A percentile compares a stretch with the other conserved stretches of the same genome.
Evolutionary conservation across 2,113 vertebrate species (phyloP).

Genomic region (Tautogolabrus adspersus): DNA sequence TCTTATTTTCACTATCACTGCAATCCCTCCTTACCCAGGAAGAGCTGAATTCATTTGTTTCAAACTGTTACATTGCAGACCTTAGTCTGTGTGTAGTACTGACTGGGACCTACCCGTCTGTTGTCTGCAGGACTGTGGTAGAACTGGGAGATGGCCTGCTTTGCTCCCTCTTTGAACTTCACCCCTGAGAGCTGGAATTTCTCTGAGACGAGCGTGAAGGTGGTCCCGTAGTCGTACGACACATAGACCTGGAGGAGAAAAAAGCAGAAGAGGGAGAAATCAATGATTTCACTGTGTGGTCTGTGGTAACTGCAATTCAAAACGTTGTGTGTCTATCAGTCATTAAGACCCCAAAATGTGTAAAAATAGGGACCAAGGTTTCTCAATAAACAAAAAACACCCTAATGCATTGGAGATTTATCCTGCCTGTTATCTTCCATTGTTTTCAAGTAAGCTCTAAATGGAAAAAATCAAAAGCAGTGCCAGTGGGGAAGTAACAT

Average conservation of each 20-base stretch:
- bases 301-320: no score
- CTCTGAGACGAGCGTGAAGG: conserved; percentile 88
- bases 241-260: conserved; percentile 89
- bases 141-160: conserved; percentile 94
- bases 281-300: background rate
- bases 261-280: background rate
- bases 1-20: no score
- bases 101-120: conserved; percentile 86
- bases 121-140: conserved; percentile 98
- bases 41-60: background rate
- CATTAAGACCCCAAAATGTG: background rate
- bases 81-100: background rate
- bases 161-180: conserved; percentile 75
- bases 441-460: background rate
- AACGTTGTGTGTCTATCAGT: background rate
- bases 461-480: background rate
- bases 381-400: background rate
- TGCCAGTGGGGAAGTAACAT: background rate
- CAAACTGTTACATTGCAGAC: background rate
- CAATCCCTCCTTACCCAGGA: no score
- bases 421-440: background rate
- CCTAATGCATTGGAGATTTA: no score
- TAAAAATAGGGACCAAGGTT: background rate
- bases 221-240: conserved; percentile 94
- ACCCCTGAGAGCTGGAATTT: conserved; percentile 83